Evolutionary conservation across 2,888 invertebrate genomes (phyloP), one percentile per base, ranked within the genome.

Genomic region (Drosophila lutescens): DNA sequence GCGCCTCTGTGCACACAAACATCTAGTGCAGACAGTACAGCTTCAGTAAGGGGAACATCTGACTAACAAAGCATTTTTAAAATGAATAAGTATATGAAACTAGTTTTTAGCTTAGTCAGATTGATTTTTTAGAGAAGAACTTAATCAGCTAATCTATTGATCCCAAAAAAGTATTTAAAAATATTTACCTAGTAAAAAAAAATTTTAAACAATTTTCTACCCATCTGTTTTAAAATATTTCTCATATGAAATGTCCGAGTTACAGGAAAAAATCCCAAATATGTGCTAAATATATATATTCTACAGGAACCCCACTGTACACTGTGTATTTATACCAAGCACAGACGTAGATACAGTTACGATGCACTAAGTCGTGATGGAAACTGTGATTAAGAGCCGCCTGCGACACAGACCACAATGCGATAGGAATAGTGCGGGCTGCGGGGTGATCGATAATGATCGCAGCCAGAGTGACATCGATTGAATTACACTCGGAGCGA

Each of bases 401-500:
- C 60, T 51, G 62, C 55, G 30, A 30, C 30, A 32, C 58, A 71
- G 79, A 69, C 77, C 72, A 70, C 81, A 80, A 66, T 51, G 23
- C 30, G 34, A 41, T 32, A 17, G 47, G 34, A 41, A 56, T 44
- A 17, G 20, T 43, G 23, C 30, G 17, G 34, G 55, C 30, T 55
- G 40, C 17, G 44, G 17, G 20, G 34, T 17, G 68, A 50, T 47
- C 40, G 53, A 69, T 69, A 47, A 54, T 60, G 60, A 61, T 70
- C 69, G 63, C 30, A 30, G 51, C 43, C 50, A 47, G 71, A 77
- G 63, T 61, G 56, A 71, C 58, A 77, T 80, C 88, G 86, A 86
- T 86, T 86, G 74, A 86, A 80, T 88, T 86, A 86, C 85, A 86
- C 62, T 74, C 40, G 49, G 41, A 77, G 63, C 60, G 58, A 47